Conservation (phyloP, 2,113 vertebrate genomes). For the Nyctibius bracteatus region DNA sequence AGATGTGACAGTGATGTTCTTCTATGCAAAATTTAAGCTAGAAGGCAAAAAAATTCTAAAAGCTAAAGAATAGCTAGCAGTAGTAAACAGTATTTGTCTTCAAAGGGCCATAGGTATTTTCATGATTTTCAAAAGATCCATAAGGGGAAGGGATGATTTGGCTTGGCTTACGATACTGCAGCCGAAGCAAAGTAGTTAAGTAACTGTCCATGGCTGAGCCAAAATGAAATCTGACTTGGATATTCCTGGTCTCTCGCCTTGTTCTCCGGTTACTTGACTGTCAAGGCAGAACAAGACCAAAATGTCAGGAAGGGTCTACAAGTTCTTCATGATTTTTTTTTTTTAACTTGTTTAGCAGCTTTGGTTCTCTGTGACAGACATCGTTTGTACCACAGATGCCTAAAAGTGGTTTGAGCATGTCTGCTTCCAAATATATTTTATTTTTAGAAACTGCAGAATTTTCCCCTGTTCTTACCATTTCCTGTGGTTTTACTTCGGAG, state of each 20-base stretch:
- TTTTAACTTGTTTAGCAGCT: neutral
- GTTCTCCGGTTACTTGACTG: neutral
- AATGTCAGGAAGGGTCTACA: neutral
- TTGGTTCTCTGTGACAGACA: neutral
- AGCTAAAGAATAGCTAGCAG: neutral
- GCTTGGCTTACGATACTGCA: neutral
- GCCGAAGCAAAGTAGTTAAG: neutral
- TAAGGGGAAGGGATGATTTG: neutral
- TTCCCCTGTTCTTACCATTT: constrained; percentile 14
- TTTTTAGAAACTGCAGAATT: constrained; percentile 39
- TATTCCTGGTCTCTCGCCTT: neutral
- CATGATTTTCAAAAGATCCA: neutral
- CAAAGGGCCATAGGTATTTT: neutral
- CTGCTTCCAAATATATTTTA: constrained; percentile 7
- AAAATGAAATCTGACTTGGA: neutral
- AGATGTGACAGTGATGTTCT: neutral
- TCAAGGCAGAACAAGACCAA: neutral
- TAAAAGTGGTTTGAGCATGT: neutral
- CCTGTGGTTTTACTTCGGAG: constrained; percentile 13
- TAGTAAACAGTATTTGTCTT: neutral
- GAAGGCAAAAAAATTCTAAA: neutral
- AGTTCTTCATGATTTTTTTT: neutral
- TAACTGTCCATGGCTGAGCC: neutral
- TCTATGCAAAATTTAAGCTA: neutral
- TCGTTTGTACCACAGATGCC: neutral